Evolutionary conservation across 2,888 invertebrate genomes (phyloP).

Genomic region (Amorpha juglandis): DNA sequence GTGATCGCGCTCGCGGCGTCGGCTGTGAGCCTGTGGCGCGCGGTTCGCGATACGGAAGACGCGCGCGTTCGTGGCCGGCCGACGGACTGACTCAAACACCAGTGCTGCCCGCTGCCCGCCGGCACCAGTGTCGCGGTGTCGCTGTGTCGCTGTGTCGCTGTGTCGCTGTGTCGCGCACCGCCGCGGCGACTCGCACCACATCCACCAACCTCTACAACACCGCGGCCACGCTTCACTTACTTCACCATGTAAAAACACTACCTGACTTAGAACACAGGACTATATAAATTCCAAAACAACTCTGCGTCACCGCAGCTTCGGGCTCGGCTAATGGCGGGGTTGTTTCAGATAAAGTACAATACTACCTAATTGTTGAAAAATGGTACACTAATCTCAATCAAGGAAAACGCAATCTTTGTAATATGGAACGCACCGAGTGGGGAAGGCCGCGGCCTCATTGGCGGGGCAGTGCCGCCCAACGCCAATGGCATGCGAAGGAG

Average conservation of each 20-base stretch:
- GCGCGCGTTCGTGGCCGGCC: slow-evolving; percentile 53
- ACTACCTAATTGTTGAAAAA: slow-evolving; percentile 44
- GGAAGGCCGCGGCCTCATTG: slow-evolving; percentile 74
- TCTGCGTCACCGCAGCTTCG: not conserved
- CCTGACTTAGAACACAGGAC: not conserved
- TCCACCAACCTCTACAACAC: slow-evolving; percentile 38
- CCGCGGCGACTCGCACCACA: slow-evolving; percentile 35
- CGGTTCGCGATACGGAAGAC: slow-evolving; percentile 49
- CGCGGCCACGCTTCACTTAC: slow-evolving; percentile 40
- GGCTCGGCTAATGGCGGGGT: not conserved
- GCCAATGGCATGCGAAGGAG: slow-evolving; percentile 78
- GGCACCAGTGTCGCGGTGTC: slow-evolving; percentile 44
- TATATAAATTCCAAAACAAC: slow-evolving; percentile 28
- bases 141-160: slow-evolving; percentile 41
- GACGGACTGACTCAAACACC: slow-evolving; percentile 57
- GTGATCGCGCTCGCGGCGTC: slow-evolving; percentile 43
- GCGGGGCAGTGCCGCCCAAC: slow-evolving; percentile 63
- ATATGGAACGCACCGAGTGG: slow-evolving; percentile 63
- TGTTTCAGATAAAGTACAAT: not conserved
- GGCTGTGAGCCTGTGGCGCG: slow-evolving; percentile 46
- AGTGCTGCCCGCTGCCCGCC: slow-evolving; percentile 28
- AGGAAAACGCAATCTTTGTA: slow-evolving; percentile 68
- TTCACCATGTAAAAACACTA: slow-evolving; percentile 31
- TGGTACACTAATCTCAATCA: slow-evolving; percentile 55
- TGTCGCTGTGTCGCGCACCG: slow-evolving; percentile 31